These are phyloP conservation scores for Hydropotes inermis DNA, from an alignment of 2,113 vertebrate species.

Conservation along the genomic window DNA sequence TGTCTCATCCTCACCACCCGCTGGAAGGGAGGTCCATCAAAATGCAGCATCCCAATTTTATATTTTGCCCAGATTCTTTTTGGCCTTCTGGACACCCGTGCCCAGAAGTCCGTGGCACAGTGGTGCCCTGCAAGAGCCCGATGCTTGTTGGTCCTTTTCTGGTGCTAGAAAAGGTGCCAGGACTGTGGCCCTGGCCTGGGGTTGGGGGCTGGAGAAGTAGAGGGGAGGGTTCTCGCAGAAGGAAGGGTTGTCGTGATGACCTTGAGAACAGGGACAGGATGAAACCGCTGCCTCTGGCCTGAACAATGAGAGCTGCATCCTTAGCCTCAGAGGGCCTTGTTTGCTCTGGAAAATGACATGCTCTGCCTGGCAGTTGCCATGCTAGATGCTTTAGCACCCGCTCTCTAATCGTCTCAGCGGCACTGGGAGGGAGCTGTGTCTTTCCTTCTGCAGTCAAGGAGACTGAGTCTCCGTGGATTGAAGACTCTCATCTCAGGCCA, in stretches of 20 bases:
- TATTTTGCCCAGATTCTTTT: not conserved
- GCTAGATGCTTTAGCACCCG: not conserved
- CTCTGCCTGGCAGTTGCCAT: not conserved
- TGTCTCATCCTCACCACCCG: not conserved
- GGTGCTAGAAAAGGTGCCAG: not conserved
- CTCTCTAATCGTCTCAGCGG: not conserved
- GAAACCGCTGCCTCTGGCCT: not conserved
- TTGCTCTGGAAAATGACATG: not conserved
- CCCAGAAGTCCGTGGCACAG: not conserved
- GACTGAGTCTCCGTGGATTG: not conserved
- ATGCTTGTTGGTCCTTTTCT: not conserved
- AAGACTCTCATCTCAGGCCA: not conserved
- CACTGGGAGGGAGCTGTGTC: not conserved
- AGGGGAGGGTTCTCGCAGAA: not conserved
- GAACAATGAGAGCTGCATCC: not conserved
- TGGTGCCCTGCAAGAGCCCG: not conserved
- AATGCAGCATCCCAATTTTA: not conserved
- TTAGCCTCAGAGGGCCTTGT: not conserved
- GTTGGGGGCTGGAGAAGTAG: not conserved
- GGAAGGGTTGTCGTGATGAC: not conserved
- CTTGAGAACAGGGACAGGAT: not conserved
- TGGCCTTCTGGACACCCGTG: fast-evolving
- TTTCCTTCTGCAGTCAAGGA: not conserved
- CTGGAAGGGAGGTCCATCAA: not conserved
- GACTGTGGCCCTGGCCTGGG: not conserved